These are phyloP conservation scores for Chaenocephalus aceratus DNA, from an alignment of 2,113 vertebrate species.

Conservation along the genomic window DNA sequence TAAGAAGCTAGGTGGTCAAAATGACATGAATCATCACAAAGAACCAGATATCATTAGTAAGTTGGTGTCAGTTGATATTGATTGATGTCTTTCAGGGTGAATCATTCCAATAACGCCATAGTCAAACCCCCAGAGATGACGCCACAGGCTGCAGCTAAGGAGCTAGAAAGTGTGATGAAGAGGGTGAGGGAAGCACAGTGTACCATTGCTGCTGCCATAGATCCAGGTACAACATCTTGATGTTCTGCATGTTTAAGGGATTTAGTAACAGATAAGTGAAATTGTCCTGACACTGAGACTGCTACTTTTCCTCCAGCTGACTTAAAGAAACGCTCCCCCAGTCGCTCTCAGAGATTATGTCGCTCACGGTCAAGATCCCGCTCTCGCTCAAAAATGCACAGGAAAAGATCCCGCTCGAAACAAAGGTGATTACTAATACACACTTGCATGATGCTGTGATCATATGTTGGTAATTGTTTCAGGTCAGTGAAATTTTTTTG, in stretches of 20 bases:
- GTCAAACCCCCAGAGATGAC: conserved; percentile 98
- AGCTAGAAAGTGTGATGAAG: conserved; percentile 97
- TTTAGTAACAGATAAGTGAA: background rate
- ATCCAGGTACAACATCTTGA: conserved; percentile 85
- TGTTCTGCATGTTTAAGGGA: background rate
- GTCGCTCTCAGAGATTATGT: conserved; percentile 81
- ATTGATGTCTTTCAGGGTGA: conserved; percentile 87
- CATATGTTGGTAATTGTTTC: background rate
- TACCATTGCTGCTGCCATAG: conserved; percentile 95
- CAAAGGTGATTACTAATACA: conserved; percentile 83
- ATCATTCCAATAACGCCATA: conserved; percentile 99
- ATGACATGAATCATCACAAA: background rate
- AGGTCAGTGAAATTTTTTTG: background rate
- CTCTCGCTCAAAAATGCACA: conserved; percentile 87
- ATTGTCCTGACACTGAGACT: background rate
- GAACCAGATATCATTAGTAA: background rate
- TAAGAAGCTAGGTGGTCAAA: background rate
- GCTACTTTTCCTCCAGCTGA: conserved; percentile 58
- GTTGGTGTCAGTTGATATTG: too few species aligned
- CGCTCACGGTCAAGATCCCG: conserved; percentile 89
- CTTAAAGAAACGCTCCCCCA: conserved; percentile 83
- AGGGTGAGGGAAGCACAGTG: conserved; percentile 94
- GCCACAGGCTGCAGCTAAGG: conserved; percentile 96
- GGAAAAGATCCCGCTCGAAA: conserved; percentile 92
- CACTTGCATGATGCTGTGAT: too few species aligned